Percentiles rank a stretch among this genome's conserved stretches.
Evolutionary conservation across 2,113 vertebrate genomes (phyloP).

Genomic region (Zosterops lateralis): DNA sequence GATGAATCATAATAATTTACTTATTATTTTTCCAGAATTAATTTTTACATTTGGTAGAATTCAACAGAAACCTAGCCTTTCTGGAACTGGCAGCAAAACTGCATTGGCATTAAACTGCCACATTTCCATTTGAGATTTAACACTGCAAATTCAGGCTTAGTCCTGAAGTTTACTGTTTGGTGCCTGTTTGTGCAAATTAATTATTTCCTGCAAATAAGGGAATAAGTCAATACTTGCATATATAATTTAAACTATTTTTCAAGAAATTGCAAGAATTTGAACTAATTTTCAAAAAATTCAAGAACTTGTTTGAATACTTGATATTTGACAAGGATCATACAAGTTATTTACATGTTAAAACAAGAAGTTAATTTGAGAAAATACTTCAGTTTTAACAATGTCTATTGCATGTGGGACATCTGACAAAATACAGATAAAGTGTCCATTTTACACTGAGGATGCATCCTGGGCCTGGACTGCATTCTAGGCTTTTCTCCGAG

Average conservation of each 20-base stretch:
- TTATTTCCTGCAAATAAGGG: background rate
- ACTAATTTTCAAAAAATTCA: background rate
- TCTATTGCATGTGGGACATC: background rate
- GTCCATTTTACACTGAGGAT: background rate
- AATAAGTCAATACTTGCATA: background rate
- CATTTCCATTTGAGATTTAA: background rate
- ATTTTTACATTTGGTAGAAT: background rate
- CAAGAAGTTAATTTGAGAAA: background rate
- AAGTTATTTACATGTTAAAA: background rate
- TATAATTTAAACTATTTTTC: background rate
- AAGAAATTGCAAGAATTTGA: background rate
- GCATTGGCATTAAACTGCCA: background rate
- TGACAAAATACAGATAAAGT: background rate
- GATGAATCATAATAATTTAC: background rate
- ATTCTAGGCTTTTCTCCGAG: background rate
- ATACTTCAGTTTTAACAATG: background rate
- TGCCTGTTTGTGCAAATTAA: background rate
- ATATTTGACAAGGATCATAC: background rate
- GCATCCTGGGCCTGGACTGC: background rate
- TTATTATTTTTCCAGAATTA: background rate
- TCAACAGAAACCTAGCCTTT: background rate
- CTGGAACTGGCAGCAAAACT: background rate
- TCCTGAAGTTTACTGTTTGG: background rate
- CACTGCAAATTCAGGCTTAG: background rate
- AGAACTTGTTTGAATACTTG: background rate